Percentiles rank a stretch among this genome's conserved stretches.
Evolutionary conservation across 2,888 invertebrate species (phyloP).

Genomic region (Nymphalis c-album): DNA sequence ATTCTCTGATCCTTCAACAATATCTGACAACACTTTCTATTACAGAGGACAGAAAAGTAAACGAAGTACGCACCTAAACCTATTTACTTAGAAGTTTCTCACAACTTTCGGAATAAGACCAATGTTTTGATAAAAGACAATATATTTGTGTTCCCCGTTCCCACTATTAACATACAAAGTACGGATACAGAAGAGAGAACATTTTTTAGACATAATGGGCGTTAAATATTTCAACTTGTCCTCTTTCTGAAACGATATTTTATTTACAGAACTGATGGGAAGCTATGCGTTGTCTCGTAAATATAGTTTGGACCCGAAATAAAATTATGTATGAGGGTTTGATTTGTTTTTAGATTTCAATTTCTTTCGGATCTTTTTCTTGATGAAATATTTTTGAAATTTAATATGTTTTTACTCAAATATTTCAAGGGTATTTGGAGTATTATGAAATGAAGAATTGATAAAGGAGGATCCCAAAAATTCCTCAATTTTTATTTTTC

Average conservation of each 20-base stretch:
- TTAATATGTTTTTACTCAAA: neutral
- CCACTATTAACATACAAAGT: constrained; percentile 43
- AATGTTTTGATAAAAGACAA: constrained; percentile 34
- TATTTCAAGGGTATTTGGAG: neutral
- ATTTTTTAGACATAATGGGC: constrained; percentile 43
- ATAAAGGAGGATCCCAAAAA: neutral
- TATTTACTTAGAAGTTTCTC: constrained; percentile 27
- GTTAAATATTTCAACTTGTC: constrained; percentile 45
- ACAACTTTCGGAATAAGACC: constrained; percentile 13
- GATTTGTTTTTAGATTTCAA: constrained; percentile 26
- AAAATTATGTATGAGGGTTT: constrained; percentile 29
- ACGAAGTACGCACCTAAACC: constrained; percentile 23
- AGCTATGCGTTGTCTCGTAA: constrained; percentile 22
- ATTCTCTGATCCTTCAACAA: constrained; percentile 14
- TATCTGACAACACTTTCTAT: constrained; percentile 3
- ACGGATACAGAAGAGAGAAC: constrained; percentile 32
- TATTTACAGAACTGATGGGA: constrained; percentile 36
- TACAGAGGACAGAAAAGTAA: constrained; percentile 20
- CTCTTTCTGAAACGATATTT: constrained; percentile 36
- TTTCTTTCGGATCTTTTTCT: constrained; percentile 10
- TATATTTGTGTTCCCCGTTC: constrained; percentile 23
- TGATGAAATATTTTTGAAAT: neutral
- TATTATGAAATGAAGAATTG: neutral
- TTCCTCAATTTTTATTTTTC: neutral
- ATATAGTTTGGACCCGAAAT: constrained; percentile 22